phyloP scores from a whole-genome alignment of 2,113 vertebrate genomes.

The Glaucidium brasilianum region DNA sequence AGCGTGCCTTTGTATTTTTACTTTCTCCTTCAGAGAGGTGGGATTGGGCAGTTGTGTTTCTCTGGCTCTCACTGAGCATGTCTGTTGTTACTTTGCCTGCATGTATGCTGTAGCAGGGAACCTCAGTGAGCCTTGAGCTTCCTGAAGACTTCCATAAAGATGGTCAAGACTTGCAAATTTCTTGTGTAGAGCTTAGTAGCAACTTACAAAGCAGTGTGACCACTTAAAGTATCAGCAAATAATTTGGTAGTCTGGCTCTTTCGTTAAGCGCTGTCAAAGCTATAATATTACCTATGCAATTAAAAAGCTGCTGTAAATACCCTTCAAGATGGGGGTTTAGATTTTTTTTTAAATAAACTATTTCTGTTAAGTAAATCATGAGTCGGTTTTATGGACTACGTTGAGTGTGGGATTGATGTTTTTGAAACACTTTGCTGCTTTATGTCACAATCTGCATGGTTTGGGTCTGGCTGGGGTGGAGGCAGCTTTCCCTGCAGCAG shows the following conservation, averaged over 20 bases:
- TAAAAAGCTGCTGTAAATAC: background rate
- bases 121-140: background rate
- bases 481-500: background rate
- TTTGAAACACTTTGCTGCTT: background rate
- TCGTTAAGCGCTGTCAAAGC: background rate
- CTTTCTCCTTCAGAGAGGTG: background rate
- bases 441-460: fast-evolving
- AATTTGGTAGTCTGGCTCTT: background rate
- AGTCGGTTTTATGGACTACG: background rate
- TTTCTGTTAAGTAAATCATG: background rate
- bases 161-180: background rate
- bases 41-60: background rate
- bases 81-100: background rate
- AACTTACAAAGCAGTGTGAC: background rate
- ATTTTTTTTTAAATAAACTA: background rate
- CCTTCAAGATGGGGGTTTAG: background rate
- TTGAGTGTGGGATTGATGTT: background rate
- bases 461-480: background rate
- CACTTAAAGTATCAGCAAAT: background rate
- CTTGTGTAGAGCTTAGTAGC: background rate
- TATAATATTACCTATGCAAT: background rate
- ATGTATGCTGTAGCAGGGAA: background rate
- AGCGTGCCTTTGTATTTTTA: background rate
- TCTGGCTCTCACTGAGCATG: background rate
- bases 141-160: background rate